Base-by-base conservation (phyloP, 2,113 vertebrate genomes). In the Sterrhoptilus dennistouni region DNA sequence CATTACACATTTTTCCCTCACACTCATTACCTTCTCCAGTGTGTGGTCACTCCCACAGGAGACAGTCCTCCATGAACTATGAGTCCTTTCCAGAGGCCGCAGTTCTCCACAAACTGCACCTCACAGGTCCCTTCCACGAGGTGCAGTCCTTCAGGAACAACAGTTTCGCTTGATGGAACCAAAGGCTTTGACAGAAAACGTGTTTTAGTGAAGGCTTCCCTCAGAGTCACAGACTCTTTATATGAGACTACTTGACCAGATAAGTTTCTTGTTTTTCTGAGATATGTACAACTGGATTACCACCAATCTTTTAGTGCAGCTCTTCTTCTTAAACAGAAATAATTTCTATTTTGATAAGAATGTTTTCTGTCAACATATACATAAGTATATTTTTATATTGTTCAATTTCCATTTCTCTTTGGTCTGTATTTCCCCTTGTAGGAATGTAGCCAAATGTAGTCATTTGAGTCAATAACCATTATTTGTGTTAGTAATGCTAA, bases 31-130 rank as follows among this genome's bases (percentile, higher is more conserved):
- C 20, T 57, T 28, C 28, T 84, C 56, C 33, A 50, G 27, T 14
- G 5, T n/a, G 44, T 49, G 57, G 16, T 57, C 15, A 42, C 11
- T 52, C 8, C 20, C 42, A 71, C 16, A 28, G 50, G 11, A 38
- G 29, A 27, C 14, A 66, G 24, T 31, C 7, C 9, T 40, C 18
- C 21, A 9, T 18, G 21, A 59, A 27, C 4, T 53, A 8, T 29
- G 6, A 40, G 14, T 22, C 21, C 38, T 85, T 47, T 12, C n/a
- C 45, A 59, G 12, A 29, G 29, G 50, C 31, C 50, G 23, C 56
- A 33, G 18, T 5, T 56, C 42, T 50, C 7, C 80, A 50, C 0
- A 0, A 52, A 31, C 29, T 53, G 12, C 38, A 47, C 22, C 29
- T 53, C 2, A 9, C 20, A n/a, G 5, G 8, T n/a, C 12, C 10